Evolutionary conservation across 2,888 invertebrate genomes (phyloP), one percentile per base, ranked within the genome.

Genomic region (Melanotus villosus): DNA sequence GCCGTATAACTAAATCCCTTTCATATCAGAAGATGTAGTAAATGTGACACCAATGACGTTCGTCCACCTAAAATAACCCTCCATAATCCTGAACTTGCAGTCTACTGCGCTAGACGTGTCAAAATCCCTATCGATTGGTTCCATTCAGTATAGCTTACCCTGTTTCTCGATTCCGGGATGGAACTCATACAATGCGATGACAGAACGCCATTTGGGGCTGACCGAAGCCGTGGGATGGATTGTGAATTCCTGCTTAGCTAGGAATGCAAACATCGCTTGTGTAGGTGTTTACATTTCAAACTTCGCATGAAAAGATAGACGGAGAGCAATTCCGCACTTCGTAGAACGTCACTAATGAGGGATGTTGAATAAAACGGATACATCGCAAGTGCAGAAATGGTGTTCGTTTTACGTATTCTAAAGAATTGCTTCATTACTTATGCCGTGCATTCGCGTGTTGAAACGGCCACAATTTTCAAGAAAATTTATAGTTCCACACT

Each of bases 51-150:
- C 56, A 36, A 56, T 38, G 38, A 30, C 56, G 56, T 38, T 36
- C 38, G 56, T 56, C 56, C 56, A 56, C 38, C 38, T 23, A 56
- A 52, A 56, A 56, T 38, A 56, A 26, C 62, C 50, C 30, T 36
- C 45, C 34, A n/a, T 56, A 64, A 60, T 60, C 59, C 30, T 47
- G 32, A 12, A 60, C 38, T 60, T 60, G 47, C 59, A 47, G 47
- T 43, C 58, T 58, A 26, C 21, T 64, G 56, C 64, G 56, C 34
- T 64, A 56, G 56, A 64, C 64, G 64, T 64, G 64, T 64, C 64
- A 45, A 64, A 63, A 64, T 64, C 45, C 45, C 30, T 56, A 64
- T 64, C 45, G 64, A 64, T 64, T 56, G 45, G 30, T 21, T 56
- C 64, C 64, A 64, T 64, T 64, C 56, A 64, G 30, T 30, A 43